Evolutionary conservation across 2,888 invertebrate genomes (phyloP), one percentile per base, ranked within the genome.

Genomic region (Escarpia spicata): DNA sequence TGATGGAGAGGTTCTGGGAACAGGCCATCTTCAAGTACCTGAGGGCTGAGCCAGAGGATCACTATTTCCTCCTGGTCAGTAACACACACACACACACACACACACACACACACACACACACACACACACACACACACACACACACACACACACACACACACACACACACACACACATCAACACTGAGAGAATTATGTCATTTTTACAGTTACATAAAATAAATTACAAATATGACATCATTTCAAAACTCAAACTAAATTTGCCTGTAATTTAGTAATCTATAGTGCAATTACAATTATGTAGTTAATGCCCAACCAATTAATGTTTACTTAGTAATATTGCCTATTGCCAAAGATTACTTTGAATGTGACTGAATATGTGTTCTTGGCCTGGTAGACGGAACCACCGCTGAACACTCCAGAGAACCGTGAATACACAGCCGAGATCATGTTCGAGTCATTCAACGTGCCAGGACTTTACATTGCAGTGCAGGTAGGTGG

Each of bases 401-500:
- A 99, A 96, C 99, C 99, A 31, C 99, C 99, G 26, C 97, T 99
- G 94, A 99, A 99, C 96, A 99, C 99, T 0, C 99, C 99, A 0
- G 99, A 99, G 97, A 99, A 99, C 97, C 97, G 99, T 93, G 97
- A 97, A 95, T 97, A 97, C 95, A 97, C 97, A 94, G 97, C 97
- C 95, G 99, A 99, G 97, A 99, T 99, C 95, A 99, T 99, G 99
- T 99, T 99, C 97, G 99, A 99, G 97, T 99, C 99, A 52, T 99
- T 99, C 97, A 99, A 99, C 97, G 99, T 99, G 94, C 99, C 99
- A 94, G 99, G 99, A 52, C 97, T 99, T 94, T 99, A 99, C 96
- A 99, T 99, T 95, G 99, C 99, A 94, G 99, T 99, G 75, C 99
- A 99, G 96, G 97, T 45, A 31, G 26, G 45, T 91, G 31, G 15